A percentile compares a stretch with the other conserved stretches of the same genome.
Conservation (phyloP, 1,140 invertebrate species). For the Drosophila yakuba region DNA sequence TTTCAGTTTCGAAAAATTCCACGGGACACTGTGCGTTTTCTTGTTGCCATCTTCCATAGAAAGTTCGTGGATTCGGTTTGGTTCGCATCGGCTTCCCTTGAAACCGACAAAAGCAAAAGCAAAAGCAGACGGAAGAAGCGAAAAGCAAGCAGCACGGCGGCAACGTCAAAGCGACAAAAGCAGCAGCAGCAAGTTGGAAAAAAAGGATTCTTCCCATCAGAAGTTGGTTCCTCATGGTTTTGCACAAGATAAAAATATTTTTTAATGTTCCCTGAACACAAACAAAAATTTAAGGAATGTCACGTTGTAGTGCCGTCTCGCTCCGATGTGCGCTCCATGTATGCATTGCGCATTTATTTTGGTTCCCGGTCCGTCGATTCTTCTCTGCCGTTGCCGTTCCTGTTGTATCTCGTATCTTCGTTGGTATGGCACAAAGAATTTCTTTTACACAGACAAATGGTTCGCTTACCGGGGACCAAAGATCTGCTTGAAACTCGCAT, state of each 20-base stretch:
- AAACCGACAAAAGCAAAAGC: constrained; percentile 13
- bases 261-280: constrained; percentile 82
- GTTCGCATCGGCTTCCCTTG: constrained; percentile 1
- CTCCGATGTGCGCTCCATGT: constrained; percentile 61
- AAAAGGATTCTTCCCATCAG: constrained; percentile 66
- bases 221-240: constrained; percentile 50
- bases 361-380: constrained; percentile 51
- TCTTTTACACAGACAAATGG: constrained; percentile 79
- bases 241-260: constrained; percentile 79
- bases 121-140: not conserved
- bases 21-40: constrained; percentile 22
- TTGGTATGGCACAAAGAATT: constrained; percentile 72
- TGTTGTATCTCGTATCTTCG: constrained; percentile 21
- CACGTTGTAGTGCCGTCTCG: constrained; percentile 64
- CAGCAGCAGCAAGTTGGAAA: constrained; percentile 42
- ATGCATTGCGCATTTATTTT: constrained; percentile 76
- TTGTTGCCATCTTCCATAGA: constrained; percentile 4
- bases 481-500: constrained; percentile 20
- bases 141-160: constrained; percentile 6
- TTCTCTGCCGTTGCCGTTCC: constrained; percentile 14
- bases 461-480: constrained; percentile 28
- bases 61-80: constrained; percentile 1
- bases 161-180: constrained; percentile 21
- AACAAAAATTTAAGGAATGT: constrained; percentile 81
- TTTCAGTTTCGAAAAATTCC: not conserved